Percentiles rank a stretch among this genome's conserved stretches.
Conservation (phyloP, 1,140 invertebrate species). For the Drosophila bifasciata region DNA sequence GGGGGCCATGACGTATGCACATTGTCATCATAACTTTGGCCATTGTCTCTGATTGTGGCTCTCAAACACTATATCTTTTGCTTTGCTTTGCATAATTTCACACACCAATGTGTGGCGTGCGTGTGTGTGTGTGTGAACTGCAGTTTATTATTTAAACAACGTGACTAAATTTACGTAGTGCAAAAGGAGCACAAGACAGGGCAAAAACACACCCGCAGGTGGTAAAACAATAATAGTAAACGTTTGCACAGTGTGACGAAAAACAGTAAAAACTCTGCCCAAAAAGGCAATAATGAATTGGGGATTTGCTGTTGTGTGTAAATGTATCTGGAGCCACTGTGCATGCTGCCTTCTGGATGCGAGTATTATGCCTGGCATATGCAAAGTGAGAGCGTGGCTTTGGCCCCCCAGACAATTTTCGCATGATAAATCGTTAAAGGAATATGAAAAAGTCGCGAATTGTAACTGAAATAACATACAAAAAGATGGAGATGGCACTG, state of each 20-base stretch:
- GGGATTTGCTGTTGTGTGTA: too few species aligned
- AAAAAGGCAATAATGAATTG: too few species aligned
- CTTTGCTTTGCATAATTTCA: conserved; percentile 70
- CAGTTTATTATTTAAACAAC: conserved; percentile 81
- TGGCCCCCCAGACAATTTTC: conserved; percentile 74
- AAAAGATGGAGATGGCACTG: conserved; percentile 14
- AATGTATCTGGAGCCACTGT: conserved; percentile 1
- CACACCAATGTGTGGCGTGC: conserved; percentile 12
- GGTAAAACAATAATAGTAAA: conserved; percentile 75
- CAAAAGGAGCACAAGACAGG: conserved; percentile 30
- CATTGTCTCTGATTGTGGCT: conserved; percentile 61
- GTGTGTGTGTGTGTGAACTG: conserved; percentile 50
- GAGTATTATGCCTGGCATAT: conserved; percentile 56
- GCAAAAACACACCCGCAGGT: conserved; percentile 55
- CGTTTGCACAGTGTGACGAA: conserved; percentile 28
- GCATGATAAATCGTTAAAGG: conserved; percentile 81
- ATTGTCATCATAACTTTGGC: conserved; percentile 73
- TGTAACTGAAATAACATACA: conserved; percentile 72
- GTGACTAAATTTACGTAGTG: conserved; percentile 80
- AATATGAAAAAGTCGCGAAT: conserved; percentile 76
- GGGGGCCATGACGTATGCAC: conserved; percentile 63
- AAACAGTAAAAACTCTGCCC: background rate
- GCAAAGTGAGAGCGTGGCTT: conserved; percentile 68
- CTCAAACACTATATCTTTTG: conserved; percentile 53
- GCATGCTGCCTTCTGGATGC: conserved; percentile 19